Evolutionary conservation across 2,113 vertebrate genomes (phyloP), one percentile per base, ranked within the genome.

Genomic region (Notothenia coriiceps): DNA sequence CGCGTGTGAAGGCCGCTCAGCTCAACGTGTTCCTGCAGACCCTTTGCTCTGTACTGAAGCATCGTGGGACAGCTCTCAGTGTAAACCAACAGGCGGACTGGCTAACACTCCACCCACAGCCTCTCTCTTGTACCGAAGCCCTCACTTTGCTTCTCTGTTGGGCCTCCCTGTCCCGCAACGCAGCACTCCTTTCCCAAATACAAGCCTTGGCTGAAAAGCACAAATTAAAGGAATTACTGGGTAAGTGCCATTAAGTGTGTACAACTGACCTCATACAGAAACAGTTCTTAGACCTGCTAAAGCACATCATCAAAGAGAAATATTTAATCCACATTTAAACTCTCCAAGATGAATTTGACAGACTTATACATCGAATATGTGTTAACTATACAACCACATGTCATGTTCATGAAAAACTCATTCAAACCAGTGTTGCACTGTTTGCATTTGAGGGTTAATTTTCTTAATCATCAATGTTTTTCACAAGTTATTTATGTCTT

Each of bases 61-160:
- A 98, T 85, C 94, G 93, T 11, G 85, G 67, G 33, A 62, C 70
- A 0, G 91, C 95, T 22, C 17, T 94, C 4, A 54, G 22, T 22
- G 87, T 88, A 50, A 95, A 95, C 74, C 84, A 61, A 77, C 91
- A 91, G 59, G 84, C 94, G 43, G 84, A 87, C 55, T 86, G 94
- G 22, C 92, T 96, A 57, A 92, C 92, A 0, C 86, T 96, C 22
- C 96, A 88, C 0, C 87, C 94, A 17, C 81, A 88, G 0, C 49
- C 94, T 1, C 92, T 98, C 10, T 96, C 97, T 20, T 90, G 83
- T 75, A 86, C 65, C 6, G 95, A 97, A 0, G 80, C 91, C 10
- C 95, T 99, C 15, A 0, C 94, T 8, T 92, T 98, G 80, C 91
- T 99, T 64, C 93, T 95, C 12, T 95, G 94, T 79, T 99, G 97